Base-by-base conservation (phyloP, 2,113 vertebrate species). In the Melanocharis versteri region DNA sequence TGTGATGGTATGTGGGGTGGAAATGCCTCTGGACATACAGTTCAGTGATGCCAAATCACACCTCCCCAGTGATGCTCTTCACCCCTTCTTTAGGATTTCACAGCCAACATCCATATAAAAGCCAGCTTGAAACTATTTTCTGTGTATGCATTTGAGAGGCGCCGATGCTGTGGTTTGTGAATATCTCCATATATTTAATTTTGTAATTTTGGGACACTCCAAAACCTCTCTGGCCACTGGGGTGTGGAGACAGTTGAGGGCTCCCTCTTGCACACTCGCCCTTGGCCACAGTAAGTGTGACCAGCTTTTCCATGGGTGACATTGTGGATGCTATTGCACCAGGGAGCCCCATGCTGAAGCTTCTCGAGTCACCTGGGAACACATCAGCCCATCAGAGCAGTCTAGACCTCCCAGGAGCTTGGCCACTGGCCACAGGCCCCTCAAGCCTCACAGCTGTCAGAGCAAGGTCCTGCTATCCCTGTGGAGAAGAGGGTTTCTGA, bases 401-500 rank as follows among this genome's bases (percentile, higher is more conserved):
- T 61, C n/a, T 9, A 27, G 31, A 20, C 27, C 28, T 44, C 44
- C 40, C 24, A 13, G 62, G 23, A 56, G 13, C 1, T 0, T 66
- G 50, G 61, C 23, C 30, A 24, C 30, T 7, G 27, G n/a, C 21
- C 70, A 44, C 0, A 0, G 18, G 18, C 37, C 53, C 31, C 31
- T 85, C 53, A 35, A 82, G 44, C 35, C 45, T 30, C 1, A 0
- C 23, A 53, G 10, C 39, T 0, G 1, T 14, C 0, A 0, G 37
- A 83, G 33, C 40, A 56, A 76, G 22, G 57, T 39, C 47, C 20
- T n/a, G 30, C 37, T 48, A 31, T 21, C 51, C 48, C 37, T 39
- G 17, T 0, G 0, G 66, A 83, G 30, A 30, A 45, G 31, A 54
- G 15, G 19, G 22, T 54, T 80, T 42, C 62, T 23, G 40, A 60